Evolutionary conservation across 2,797 vertebrate species (phyloP), one percentile per base, ranked within the genome.

Genomic region (Sebastes wilsoni): DNA sequence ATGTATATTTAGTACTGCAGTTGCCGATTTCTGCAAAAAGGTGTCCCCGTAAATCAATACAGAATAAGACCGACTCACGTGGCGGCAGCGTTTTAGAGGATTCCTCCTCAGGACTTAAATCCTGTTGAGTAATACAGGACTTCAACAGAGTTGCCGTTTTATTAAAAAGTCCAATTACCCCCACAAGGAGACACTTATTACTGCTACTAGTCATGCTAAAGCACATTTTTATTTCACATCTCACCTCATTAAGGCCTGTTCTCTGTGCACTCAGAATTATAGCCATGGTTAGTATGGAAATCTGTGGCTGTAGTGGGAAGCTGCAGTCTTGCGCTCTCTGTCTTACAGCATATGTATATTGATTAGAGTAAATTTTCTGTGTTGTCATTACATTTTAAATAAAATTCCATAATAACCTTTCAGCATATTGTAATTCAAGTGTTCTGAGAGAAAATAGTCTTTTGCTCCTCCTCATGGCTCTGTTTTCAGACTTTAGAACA

Each of bases 81-180:
- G 6, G 32, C 25, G 62, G 52, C 10, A 11, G 25, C 27, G 6
- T n/a, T 74, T 56, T 38, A 36, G n/a, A 34, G 58, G 28, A 66
- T 66, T 81, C 70, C 28, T 79, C 70, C 4, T 64, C 7, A 59
- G 59, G 60, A 22, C 30, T 70, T n/a, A 3, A 8, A 83, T 81
- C 22, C 46, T 22, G 30, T 55, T 32, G 36, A 76, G 68, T 54
- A 75, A 52, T 79, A 77, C 75, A 82, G 32, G 25, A 64, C 70
- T 75, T 66, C 14, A 81, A 5, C 77, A 27, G 64, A 72, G 54
- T 84, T 77, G 16, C 49, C 10, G 54, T 81, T 90, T 83, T 79
- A 86, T 84, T 82, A 81, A 83, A 83, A 88, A 75, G 66, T 62
- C 76, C 67, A 81, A 75, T 90, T 89, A 75, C 46, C 75, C 54